Base-by-base conservation (phyloP, 2,797 vertebrate genomes). In the Adelosebastes latens region DNA sequence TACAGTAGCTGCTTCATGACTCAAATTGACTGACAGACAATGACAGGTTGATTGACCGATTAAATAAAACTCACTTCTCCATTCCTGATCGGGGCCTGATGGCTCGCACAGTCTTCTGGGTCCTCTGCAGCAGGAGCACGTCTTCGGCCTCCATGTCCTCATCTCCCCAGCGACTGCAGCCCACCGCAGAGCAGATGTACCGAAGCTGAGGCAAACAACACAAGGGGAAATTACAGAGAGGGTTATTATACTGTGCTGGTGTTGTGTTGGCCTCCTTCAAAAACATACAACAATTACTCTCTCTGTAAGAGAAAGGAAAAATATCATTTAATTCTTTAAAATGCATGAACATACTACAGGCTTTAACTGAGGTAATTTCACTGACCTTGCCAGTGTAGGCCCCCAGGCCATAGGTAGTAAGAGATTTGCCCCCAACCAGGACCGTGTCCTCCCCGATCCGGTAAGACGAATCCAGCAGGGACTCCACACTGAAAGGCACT, bases 401-500 rank as follows among this genome's bases (percentile, higher is more conserved):
- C 53, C 98, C 97, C 85, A 99, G 96, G 52, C 98, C 99, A 0
- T 99, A 99, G 2, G 97, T 98, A 0, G 98, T 99, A 27, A 98
- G 96, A 66, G 97, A 98, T 80, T 99, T 99, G 49, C 98, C 98
- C 82, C 98, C 98, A 11, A 99, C 98, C 88, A 99, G 94, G 60
- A 99, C 98, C 0, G 98, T 97, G 13, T 99, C 98, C 81, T 99
- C 98, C 24, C 98, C 97, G 32, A 99, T 96, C 63, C 97, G 97
- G 89, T 97, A 98, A 25, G 98, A 99, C 0, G 98, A 99, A 72
- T 99, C 99, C 0, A 99, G 96, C 64, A 99, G 96, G 63, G 99
- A 99, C 88, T 99, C 99, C 63, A 99, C 97, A 0, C 97, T 99
- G 95, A 99, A 99, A 75, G 99, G 98, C 86, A 99, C 98, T 0